Evolutionary conservation across 2,888 invertebrate genomes (phyloP).

Genomic region (Hirtodrosophila alboralis): DNA sequence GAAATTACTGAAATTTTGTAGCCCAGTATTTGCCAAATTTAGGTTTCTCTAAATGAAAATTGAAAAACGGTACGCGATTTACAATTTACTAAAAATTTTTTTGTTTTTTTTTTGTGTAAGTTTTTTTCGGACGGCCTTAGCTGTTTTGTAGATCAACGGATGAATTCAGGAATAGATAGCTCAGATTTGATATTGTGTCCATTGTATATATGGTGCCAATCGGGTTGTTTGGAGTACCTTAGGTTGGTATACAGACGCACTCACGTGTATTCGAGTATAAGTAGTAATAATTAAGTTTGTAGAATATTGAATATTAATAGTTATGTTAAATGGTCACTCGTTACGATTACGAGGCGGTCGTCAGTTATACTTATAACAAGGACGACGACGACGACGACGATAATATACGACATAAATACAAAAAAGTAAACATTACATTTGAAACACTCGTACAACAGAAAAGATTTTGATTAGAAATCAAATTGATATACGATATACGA

Average conservation of each 20-base stretch:
- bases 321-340: slow-evolving; percentile 37
- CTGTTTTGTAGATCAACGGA: slow-evolving; percentile 18
- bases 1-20: slow-evolving; percentile 63
- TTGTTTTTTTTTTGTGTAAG: slow-evolving; percentile 8
- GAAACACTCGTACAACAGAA: slow-evolving; percentile 63
- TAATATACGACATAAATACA: slow-evolving; percentile 51
- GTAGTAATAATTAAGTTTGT: slow-evolving; percentile 30
- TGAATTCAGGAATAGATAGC: slow-evolving; percentile 2
- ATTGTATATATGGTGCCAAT: slow-evolving; percentile 26
- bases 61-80: slow-evolving; percentile 34
- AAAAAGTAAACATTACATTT: slow-evolving; percentile 68
- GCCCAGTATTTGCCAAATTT: slow-evolving; percentile 53
- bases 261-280: slow-evolving; percentile 29
- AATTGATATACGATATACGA: slow-evolving; percentile 63
- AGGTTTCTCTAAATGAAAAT: slow-evolving; percentile 55
- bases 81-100: slow-evolving; percentile 13
- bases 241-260: slow-evolving; percentile 33
- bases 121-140: slow-evolving; percentile 41
- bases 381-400: slow-evolving; percentile 31
- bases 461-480: slow-evolving; percentile 53
- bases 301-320: slow-evolving; percentile 37
- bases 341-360: slow-evolving; percentile 33
- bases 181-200: slow-evolving; percentile 14
- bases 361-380: slow-evolving; percentile 28
- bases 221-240: slow-evolving; percentile 19